Conservation (phyloP, 2,113 vertebrate species). For the Daubentonia madagascariensis region DNA sequence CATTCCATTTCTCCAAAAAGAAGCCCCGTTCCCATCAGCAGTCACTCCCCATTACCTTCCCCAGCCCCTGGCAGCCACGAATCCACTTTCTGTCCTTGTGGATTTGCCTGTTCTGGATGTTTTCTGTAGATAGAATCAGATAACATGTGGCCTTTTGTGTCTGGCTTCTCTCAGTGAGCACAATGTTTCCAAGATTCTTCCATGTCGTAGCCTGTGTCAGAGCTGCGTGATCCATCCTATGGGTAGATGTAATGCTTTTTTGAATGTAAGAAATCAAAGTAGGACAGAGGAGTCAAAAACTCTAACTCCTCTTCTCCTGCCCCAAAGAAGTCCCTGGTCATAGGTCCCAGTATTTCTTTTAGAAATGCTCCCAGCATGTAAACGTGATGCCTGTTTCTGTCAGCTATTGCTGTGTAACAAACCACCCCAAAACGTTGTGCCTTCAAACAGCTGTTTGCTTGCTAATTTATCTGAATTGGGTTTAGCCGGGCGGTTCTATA, state of each 20-base stretch:
- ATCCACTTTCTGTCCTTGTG: neutral
- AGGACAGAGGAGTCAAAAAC: neutral
- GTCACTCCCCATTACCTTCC: neutral
- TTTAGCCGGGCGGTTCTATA: neutral
- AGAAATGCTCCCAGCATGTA: accelerated
- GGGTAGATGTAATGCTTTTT: neutral
- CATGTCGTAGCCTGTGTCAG: accelerated
- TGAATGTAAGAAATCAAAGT: neutral
- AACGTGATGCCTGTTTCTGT: accelerated
- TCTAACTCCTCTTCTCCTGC: too few species aligned
- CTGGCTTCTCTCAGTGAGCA: accelerated
- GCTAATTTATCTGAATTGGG: accelerated
- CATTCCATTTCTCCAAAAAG: neutral
- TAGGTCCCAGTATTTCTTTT: neutral
- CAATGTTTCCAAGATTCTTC: neutral
- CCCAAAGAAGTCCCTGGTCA: neutral
- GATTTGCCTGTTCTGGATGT: neutral
- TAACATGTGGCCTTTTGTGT: accelerated
- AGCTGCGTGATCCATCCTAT: accelerated
- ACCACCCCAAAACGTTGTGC: accelerated
- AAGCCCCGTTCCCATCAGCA: neutral
- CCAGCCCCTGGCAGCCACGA: neutral
- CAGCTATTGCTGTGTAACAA: neutral
- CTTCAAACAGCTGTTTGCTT: neutral
- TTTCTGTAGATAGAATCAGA: neutral